Evolutionary conservation across 64 coral and sea anemone species (phyloP).

Genomic region (Astreopora myriophthalma): DNA sequence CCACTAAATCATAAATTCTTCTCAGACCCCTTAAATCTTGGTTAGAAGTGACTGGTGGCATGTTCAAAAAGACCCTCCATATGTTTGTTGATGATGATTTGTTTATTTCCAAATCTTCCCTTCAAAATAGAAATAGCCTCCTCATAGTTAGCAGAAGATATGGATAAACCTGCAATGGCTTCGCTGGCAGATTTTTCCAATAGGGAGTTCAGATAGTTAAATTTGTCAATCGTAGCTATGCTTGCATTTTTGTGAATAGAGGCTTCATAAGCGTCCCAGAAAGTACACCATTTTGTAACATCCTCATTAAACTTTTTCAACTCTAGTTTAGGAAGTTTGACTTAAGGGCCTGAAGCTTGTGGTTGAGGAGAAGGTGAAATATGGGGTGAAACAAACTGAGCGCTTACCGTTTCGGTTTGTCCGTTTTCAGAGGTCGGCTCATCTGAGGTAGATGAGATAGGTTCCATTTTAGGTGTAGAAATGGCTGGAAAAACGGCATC

Average conservation of each 20-base stretch:
- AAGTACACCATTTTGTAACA: background rate
- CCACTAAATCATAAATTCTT: too few relatives aligned
- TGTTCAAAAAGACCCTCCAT: conserved; percentile 55
- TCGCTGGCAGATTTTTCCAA: conserved; percentile 29
- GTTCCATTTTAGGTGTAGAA: background rate
- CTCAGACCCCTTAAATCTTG: too few relatives aligned
- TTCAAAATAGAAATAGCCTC: conserved; percentile 52
- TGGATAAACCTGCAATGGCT: conserved; percentile 54
- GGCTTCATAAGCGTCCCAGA: background rate
- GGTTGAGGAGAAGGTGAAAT: background rate
- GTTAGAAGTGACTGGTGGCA: too few relatives aligned
- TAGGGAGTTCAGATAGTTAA: conserved; percentile 57
- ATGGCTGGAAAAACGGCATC: background rate
- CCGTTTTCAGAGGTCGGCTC: background rate
- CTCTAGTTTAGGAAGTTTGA: background rate
- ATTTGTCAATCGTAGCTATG: conserved; percentile 35
- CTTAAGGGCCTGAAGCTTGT: background rate
- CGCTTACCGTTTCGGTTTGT: background rate
- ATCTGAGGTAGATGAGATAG: background rate
- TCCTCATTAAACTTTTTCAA: background rate
- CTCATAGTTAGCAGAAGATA: conserved; percentile 46
- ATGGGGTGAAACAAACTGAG: background rate
- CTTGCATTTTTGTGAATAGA: background rate
- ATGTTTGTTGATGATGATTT: conserved; percentile 64
- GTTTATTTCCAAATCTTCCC: conserved; percentile 43